Base-by-base conservation (phyloP, 2,888 invertebrate genomes). In the Neria commutata region DNA sequence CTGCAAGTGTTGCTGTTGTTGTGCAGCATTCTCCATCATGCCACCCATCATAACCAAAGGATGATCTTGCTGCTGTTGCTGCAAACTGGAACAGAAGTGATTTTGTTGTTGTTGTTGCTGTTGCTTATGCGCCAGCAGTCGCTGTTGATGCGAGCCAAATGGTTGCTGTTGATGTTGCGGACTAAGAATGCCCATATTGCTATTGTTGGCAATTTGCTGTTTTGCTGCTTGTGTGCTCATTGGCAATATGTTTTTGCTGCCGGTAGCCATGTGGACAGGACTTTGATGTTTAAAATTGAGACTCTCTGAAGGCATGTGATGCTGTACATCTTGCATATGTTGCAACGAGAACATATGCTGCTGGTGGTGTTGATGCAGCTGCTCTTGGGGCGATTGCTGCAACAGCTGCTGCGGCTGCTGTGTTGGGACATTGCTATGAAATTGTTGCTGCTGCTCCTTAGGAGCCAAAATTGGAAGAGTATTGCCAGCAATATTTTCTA, bases 21-120 rank as follows among this genome's bases (percentile, higher is more conserved):
- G 75, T 34, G 74, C 75, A 16, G 67, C 62, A 23, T 60, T 58
- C 57, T 71, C 69, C 69, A 77, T 76, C 78, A 78, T 77, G 42
- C 78, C 78, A 5, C 78, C 75, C 64, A 78, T 73, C 73, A 77
- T 71, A 17, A 75, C 66, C 40, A 73, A 62, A n/a, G 78, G 79
- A 68, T 74, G 67, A 49, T 42, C 57, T 11, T 47, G 29, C 52
- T 66, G 65, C n/a, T n/a, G n/a, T n/a, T n/a, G 68, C 45, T 67
- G 66, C 48, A 63, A 54, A 54, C 70, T 67, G 17, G 64, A 53
- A 61, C 71, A 71, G 40, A 58, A 75, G 58, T 72, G 71, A 56
- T 68, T 71, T 58, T 68, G 72, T 47, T 74, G 74, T 54, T 69
- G 71, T 23, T 66, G 67, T 42, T 70, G 61, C 34, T 60, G 68